Evolutionary conservation across 2,888 invertebrate species (phyloP), one percentile per base, ranked within the genome.

Genomic region (Bembecia ichneumoniformis): DNA sequence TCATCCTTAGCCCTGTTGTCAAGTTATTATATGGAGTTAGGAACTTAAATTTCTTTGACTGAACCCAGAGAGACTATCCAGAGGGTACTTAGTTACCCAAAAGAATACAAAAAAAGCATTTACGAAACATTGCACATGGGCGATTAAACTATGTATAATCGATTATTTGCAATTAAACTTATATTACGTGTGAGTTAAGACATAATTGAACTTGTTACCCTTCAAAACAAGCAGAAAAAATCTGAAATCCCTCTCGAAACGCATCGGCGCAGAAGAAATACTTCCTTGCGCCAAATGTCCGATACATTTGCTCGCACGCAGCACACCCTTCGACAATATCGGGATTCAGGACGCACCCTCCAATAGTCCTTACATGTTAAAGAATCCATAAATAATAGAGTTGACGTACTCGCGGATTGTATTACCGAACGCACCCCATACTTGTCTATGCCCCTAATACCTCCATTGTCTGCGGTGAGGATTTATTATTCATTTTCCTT

Each of bases 321-420:
- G 28, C 28, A 28, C 28, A 28, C 28, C 28, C 28, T 28, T 28
- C 28, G 9, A 28, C 28, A 28, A 28, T 28, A 28, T 28, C 28
- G 28, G 57, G 52, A 50, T 40, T 44, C 20, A 46, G 34, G 7
- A 34, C 46, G 28, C 57, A 48, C 52, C 62, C 70, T 62, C 64
- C 70, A 62, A 74, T 63, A 66, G 75, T 75, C 78, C 86, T 86
- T 82, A 83, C 84, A 82, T 86, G 87, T 86, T 86, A 80, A 86
- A 86, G 87, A 87, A 86, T 82, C 87, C 87, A 84, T 87, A 83
- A 87, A 86, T 87, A 87, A 86, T 87, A 86, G 77, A 87, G 82
- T 86, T 84, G 86, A 82, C 86, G 86, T 77, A 74, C 65, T 58
- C 68, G 64, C 68, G 81, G 81, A 82, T 82, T 82, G 77, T 80